These are phyloP conservation scores for Chaetodon trifascialis DNA, from an alignment of 2,113 vertebrate genomes.

Conservation along the genomic window DNA sequence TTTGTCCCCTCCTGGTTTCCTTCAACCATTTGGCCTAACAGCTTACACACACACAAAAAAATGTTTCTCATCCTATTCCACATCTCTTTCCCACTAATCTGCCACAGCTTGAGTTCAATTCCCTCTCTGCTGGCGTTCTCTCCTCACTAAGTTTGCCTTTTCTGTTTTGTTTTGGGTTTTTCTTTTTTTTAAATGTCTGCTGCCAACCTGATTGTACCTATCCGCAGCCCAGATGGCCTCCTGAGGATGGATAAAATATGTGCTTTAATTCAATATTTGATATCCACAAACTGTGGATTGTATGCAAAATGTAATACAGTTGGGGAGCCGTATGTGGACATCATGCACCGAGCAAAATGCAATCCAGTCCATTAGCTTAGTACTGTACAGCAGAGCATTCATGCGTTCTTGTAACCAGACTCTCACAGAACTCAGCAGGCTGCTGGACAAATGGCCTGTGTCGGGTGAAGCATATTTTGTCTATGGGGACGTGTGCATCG, in stretches of 20 bases:
- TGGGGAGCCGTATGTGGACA: constrained; percentile 4
- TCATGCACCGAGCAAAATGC: constrained; percentile 17
- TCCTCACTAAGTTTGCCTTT: background rate
- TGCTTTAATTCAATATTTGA: background rate
- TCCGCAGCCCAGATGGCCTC: background rate
- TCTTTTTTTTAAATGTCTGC: background rate
- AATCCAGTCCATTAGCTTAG: constrained; percentile 25
- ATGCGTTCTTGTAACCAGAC: constrained; percentile 23
- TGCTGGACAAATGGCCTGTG: constrained; percentile 28
- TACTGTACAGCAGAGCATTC: background rate
- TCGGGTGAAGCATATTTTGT: constrained; percentile 2
- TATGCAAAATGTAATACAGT: background rate
- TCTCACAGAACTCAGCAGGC: background rate
- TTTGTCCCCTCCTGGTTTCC: constrained; percentile 9
- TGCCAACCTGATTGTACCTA: background rate
- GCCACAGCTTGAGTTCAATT: background rate
- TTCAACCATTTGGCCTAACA: constrained; percentile 9
- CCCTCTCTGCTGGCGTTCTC: background rate
- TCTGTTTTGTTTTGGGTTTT: background rate
- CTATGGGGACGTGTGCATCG: background rate
- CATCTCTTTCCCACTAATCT: constrained; percentile 13
- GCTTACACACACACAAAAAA: background rate
- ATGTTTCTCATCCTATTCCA: background rate
- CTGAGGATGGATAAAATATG: background rate
- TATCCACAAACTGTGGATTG: constrained; percentile 3